These are phyloP conservation scores for Caenorhabditis macrosperma DNA, from an alignment of 2,888 invertebrate genomes.

Conservation along the genomic window DNA sequence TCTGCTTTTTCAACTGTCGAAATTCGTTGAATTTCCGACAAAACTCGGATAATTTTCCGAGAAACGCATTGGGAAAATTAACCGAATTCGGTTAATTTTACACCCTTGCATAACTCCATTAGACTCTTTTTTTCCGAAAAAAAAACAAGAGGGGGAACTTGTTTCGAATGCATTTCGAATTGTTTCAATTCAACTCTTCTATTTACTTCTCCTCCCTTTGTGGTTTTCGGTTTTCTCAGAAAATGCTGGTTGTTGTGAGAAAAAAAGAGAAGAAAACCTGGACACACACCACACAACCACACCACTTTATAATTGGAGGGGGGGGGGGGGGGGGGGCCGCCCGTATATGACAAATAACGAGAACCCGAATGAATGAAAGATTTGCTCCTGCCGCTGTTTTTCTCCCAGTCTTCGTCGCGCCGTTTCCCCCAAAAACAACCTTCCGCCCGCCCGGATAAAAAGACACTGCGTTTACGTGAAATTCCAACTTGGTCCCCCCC, in stretches of 20 bases:
- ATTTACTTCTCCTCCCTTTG: neutral
- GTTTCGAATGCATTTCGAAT: conserved; percentile 36
- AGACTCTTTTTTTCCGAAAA: too few species aligned
- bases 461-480: neutral
- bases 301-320: conserved; percentile 31
- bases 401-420: neutral
- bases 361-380: conserved; percentile 28
- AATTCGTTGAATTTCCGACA: too few species aligned
- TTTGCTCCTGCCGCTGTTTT: conserved; percentile 27
- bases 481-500: neutral
- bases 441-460: too few species aligned
- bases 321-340: conserved; percentile 3
- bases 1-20: too few species aligned
- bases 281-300: conserved; percentile 14
- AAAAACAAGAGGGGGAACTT: too few species aligned
- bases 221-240: neutral
- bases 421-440: conserved; percentile 4
- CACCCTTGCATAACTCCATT: too few species aligned
- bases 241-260: too few species aligned
- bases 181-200: neutral
- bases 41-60: too few species aligned
- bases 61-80: too few species aligned
- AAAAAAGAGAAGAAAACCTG: too few species aligned
- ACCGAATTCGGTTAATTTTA: too few species aligned
- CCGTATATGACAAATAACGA: conserved; percentile 39